These are phyloP conservation scores for Biston stratarius DNA, from an alignment of 2,888 invertebrate genomes.

Conservation along the genomic window DNA sequence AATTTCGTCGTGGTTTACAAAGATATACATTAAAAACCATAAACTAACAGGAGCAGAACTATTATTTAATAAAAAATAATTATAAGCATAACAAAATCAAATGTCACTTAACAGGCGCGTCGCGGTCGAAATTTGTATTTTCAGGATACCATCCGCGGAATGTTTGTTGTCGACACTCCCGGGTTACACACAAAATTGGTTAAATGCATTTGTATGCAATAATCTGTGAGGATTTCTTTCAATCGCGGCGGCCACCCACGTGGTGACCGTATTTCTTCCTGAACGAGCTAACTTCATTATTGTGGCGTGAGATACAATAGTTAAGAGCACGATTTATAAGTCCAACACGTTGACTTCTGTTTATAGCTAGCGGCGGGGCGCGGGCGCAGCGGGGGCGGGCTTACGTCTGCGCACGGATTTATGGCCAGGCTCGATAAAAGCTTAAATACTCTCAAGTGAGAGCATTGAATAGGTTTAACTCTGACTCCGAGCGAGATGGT, in stretches of 20 bases:
- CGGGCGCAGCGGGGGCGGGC: constrained; percentile 77
- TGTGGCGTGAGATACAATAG: constrained; percentile 86
- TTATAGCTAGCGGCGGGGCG: constrained; percentile 81
- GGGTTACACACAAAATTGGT: constrained; percentile 74
- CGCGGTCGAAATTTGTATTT: constrained; percentile 72
- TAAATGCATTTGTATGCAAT: constrained; percentile 76
- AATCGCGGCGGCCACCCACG: constrained; percentile 81
- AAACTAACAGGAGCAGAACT: background rate
- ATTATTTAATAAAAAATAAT: background rate
- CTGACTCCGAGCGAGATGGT: constrained; percentile 45
- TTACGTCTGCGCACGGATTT: constrained; percentile 83
- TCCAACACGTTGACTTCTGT: constrained; percentile 86
- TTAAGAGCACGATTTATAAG: constrained; percentile 86
- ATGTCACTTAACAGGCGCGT: constrained; percentile 54
- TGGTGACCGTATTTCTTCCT: constrained; percentile 83
- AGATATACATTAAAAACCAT: background rate
- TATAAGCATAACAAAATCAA: constrained; percentile 37
- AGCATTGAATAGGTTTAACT: constrained; percentile 73
- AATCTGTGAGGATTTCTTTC: constrained; percentile 80
- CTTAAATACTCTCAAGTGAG: constrained; percentile 83
- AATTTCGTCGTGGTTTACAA: too few relatives aligned
- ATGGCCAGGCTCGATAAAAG: constrained; percentile 83
- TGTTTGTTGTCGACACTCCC: constrained; percentile 71
- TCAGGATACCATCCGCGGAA: constrained; percentile 75
- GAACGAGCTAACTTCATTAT: constrained; percentile 86